phyloP scores from a whole-genome alignment of 2,113 vertebrate genomes.

The Passer montanus region DNA sequence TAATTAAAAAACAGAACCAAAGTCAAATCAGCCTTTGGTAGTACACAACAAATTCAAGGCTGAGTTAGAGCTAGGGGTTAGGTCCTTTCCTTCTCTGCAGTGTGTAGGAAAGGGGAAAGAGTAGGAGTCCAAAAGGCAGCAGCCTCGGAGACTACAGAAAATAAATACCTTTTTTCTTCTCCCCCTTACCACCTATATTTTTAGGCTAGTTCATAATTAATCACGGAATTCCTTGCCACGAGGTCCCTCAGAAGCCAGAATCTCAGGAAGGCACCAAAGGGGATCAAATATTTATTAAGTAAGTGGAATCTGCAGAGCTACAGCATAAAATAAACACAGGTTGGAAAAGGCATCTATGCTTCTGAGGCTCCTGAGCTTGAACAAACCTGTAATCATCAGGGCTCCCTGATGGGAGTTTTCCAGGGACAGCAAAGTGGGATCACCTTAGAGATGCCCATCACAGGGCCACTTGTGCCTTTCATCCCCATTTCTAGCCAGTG shows the following conservation, averaged over 20 bases:
- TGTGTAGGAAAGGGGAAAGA: background rate
- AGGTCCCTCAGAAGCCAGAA: background rate
- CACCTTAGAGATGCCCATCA: background rate
- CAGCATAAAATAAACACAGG: background rate
- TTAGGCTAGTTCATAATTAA: background rate
- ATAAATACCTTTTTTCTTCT: background rate
- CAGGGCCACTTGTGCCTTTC: background rate
- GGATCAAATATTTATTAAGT: slow-evolving; percentile 6
- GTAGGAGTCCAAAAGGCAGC: background rate
- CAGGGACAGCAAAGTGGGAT: background rate
- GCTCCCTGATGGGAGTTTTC: background rate
- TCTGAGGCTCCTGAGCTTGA: background rate
- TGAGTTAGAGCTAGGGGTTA: background rate
- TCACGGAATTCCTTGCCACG: background rate
- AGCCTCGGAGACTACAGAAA: background rate
- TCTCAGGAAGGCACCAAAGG: background rate
- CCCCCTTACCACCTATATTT: background rate
- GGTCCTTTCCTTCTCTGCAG: background rate
- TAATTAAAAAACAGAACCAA: background rate
- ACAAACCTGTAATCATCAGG: background rate
- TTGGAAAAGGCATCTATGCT: background rate
- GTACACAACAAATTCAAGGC: background rate
- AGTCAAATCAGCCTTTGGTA: background rate
- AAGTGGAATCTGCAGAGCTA: background rate
- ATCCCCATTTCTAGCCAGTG: background rate